phyloP scores from a whole-genome alignment of 64 coral and sea anemone species.

The Porites lutea region DNA sequence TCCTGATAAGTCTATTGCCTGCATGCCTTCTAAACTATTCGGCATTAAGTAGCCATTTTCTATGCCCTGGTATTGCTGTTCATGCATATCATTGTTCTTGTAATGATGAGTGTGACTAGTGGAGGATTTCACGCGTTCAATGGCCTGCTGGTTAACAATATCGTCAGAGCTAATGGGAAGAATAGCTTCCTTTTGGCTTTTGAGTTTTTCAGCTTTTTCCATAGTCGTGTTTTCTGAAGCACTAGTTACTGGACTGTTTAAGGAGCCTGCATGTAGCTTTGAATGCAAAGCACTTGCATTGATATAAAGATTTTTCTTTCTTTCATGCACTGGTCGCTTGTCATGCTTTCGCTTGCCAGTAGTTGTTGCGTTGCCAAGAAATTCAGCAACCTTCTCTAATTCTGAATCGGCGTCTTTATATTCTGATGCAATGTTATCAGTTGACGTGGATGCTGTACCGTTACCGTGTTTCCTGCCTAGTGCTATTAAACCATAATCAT shows the following conservation, averaged over 20 bases:
- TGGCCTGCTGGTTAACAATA: neutral
- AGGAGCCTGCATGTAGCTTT: neutral
- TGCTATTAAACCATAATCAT: neutral
- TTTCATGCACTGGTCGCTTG: slow-evolving; percentile 4
- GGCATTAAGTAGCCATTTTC: neutral
- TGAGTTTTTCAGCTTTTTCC: neutral
- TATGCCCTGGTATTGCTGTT: neutral
- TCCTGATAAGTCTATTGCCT: neutral
- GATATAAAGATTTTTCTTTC: neutral
- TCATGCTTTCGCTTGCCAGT: neutral
- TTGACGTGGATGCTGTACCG: neutral
- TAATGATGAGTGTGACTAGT: neutral
- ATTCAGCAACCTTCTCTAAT: neutral
- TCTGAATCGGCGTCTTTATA: slow-evolving; percentile 1
- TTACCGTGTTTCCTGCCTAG: neutral
- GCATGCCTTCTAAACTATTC: neutral
- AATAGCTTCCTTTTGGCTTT: neutral
- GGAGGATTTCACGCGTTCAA: neutral
- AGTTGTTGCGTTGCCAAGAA: slow-evolving; percentile 1
- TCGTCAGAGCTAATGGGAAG: neutral
- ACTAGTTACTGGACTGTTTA: neutral
- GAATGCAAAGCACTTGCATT: neutral
- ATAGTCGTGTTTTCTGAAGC: neutral
- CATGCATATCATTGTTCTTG: neutral
- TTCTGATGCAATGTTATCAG: neutral